These are phyloP conservation scores for Meganola albula DNA, from an alignment of 2,888 invertebrate genomes.

Conservation along the genomic window DNA sequence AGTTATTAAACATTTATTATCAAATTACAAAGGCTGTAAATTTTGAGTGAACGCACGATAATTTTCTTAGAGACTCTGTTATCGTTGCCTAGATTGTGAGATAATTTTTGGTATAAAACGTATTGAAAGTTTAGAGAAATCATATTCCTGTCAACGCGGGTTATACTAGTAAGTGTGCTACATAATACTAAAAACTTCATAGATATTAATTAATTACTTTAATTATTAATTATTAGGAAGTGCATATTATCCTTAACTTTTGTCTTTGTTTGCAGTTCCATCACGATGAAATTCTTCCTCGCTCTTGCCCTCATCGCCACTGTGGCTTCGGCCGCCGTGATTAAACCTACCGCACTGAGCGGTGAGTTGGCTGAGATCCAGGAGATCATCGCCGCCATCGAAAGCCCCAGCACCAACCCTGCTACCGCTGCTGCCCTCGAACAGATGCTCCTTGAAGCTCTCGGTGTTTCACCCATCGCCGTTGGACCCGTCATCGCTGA, in stretches of 20 bases:
- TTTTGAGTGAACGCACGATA: too few species aligned
- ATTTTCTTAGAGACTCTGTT: too few species aligned
- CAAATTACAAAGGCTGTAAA: too few species aligned
- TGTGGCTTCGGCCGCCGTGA: slow-evolving; percentile 37
- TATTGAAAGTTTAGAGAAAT: too few species aligned
- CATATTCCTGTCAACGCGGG: too few species aligned
- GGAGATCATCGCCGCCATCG: slow-evolving; percentile 47
- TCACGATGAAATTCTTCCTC: slow-evolving; percentile 49
- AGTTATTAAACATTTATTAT: too few species aligned
- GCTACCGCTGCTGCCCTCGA: slow-evolving; percentile 40
- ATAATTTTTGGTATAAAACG: too few species aligned
- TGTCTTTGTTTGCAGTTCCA: slow-evolving; percentile 22
- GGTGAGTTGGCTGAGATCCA: slow-evolving; percentile 31
- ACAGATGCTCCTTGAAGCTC: slow-evolving; percentile 16
- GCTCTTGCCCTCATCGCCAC: slow-evolving; percentile 44
- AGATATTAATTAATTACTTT: too few species aligned
- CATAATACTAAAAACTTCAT: too few species aligned
- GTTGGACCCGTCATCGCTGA: slow-evolving; percentile 26
- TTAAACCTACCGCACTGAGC: slow-evolving; percentile 23
- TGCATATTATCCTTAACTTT: slow-evolving; percentile 6
- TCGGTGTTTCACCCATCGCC: slow-evolving; percentile 30
- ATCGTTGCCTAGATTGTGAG: too few species aligned
- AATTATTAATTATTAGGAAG: too few species aligned
- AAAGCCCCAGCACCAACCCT: slow-evolving; percentile 48
- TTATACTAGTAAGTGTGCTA: too few species aligned